A percentile compares a stretch with the other conserved stretches of the same genome.
phyloP scores from a whole-genome alignment of 2,888 invertebrate genomes.

The Nomada fabriciana region DNA sequence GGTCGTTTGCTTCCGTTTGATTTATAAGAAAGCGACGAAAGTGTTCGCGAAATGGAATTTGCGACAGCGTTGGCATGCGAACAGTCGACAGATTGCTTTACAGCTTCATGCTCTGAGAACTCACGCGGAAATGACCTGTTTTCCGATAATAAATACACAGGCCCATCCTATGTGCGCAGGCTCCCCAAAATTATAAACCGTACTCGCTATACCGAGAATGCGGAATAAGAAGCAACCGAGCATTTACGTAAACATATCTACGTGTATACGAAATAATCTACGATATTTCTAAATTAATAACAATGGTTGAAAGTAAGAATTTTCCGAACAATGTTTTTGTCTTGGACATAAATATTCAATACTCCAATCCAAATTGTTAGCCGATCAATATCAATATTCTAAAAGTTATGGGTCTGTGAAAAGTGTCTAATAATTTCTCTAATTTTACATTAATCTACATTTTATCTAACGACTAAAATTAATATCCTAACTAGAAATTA shows the following conservation, averaged over 20 bases:
- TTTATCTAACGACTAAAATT: no score
- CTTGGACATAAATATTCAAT: background rate
- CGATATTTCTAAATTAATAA: no score
- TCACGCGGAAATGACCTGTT: slow-evolving; percentile 41
- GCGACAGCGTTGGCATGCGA: background rate
- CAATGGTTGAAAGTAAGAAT: no score
- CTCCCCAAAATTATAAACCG: slow-evolving; percentile 32
- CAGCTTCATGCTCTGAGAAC: slow-evolving; percentile 27
- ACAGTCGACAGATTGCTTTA: slow-evolving; percentile 5
- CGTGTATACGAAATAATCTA: background rate
- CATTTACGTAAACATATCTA: background rate
- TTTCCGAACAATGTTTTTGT: no score
- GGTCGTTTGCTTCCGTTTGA: no score
- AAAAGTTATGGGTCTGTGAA: no score
- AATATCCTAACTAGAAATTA: no score
- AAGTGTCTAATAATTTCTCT: no score
- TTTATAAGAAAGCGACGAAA: no score
- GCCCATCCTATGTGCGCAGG: slow-evolving; percentile 9
- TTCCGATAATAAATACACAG: slow-evolving; percentile 18
- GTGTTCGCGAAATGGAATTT: no score
- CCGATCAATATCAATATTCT: no score
- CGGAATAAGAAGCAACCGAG: background rate
- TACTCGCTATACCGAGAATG: background rate
- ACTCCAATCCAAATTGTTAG: background rate
- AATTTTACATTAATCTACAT: no score